A percentile compares a stretch with the other conserved stretches of the same genome.
Conservation (phyloP, 1,140 invertebrate genomes). For the Phymorhynchus buccinoides region DNA sequence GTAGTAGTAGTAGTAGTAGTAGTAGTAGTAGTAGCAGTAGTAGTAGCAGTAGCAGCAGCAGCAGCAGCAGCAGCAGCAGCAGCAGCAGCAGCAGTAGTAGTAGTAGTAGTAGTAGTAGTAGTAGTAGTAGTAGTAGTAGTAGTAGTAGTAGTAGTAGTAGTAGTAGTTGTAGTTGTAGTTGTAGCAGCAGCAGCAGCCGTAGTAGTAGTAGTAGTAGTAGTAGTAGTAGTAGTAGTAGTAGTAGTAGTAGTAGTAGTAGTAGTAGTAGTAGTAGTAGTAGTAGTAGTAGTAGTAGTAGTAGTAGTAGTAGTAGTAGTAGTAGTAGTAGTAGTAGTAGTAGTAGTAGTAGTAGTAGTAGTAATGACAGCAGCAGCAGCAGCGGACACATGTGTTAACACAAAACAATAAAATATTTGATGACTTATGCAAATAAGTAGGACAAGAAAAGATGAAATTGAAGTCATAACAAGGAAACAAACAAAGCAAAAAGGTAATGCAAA, state of each 20-base stretch:
- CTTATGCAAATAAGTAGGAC: not conserved
- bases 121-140: constrained; percentile 13
- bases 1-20: constrained; percentile 16
- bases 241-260: constrained; percentile 5
- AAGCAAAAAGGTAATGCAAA: too few relatives aligned
- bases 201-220: constrained; percentile 9
- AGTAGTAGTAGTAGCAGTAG: constrained; percentile 11
- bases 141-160: constrained; percentile 15
- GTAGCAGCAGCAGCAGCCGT: too few relatives aligned
- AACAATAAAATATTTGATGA: constrained; percentile 15
- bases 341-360: constrained; percentile 13
- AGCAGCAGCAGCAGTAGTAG: not conserved
- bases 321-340: constrained; percentile 16
- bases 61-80: not conserved
- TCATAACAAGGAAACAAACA: too few relatives aligned
- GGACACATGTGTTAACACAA: not conserved
- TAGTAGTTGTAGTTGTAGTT: too few relatives aligned
- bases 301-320: constrained; percentile 13
- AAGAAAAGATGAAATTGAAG: not conserved
- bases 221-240: constrained; percentile 9
- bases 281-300: constrained; percentile 13
- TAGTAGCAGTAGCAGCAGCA: not conserved
- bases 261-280: constrained; percentile 5
- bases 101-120: constrained; percentile 13
- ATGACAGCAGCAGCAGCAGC: not conserved